These are phyloP conservation scores for Callopanchax toddi DNA, from an alignment of 2,113 vertebrate genomes.

Conservation along the genomic window DNA sequence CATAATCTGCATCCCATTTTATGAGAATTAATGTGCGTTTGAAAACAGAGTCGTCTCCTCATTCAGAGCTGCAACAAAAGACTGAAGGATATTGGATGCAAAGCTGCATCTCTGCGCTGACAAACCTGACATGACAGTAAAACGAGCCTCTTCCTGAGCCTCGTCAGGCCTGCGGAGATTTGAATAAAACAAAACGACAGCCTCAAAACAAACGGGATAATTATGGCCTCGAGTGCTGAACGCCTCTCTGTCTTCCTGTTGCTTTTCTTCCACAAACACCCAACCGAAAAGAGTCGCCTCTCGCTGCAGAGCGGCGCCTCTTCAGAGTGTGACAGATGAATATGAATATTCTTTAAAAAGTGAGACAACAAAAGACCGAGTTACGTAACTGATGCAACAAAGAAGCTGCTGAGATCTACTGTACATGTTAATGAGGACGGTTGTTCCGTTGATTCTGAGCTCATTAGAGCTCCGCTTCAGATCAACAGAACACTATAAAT, in stretches of 20 bases:
- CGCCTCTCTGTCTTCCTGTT: conserved; percentile 50
- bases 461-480: not conserved
- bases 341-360: conserved; percentile 24
- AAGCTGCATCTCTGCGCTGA: conserved; percentile 51
- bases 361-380: conserved; percentile 21
- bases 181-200: conserved; percentile 71
- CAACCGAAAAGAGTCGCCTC: conserved; percentile 51
- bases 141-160: conserved; percentile 58
- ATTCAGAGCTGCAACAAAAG: conserved; percentile 35
- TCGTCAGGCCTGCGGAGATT: conserved; percentile 67
- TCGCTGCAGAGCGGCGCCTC: conserved; percentile 41
- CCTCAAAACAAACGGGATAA: conserved; percentile 77
- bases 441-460: not conserved
- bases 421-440: conserved; percentile 9
- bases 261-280: conserved; percentile 57
- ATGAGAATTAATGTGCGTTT: conserved; percentile 2
- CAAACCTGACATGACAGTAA: conserved; percentile 73
- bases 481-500: too few relatives aligned
- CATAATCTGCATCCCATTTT: conserved; percentile 24
- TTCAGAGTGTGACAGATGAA: conserved; percentile 45
- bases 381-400: conserved; percentile 32
- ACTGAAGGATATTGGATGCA: conserved; percentile 40
- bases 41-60: conserved; percentile 7
- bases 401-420: not conserved
- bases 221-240: conserved; percentile 68